phyloP scores from a whole-genome alignment of 2,888 invertebrate genomes.

The Timema cristinae region DNA sequence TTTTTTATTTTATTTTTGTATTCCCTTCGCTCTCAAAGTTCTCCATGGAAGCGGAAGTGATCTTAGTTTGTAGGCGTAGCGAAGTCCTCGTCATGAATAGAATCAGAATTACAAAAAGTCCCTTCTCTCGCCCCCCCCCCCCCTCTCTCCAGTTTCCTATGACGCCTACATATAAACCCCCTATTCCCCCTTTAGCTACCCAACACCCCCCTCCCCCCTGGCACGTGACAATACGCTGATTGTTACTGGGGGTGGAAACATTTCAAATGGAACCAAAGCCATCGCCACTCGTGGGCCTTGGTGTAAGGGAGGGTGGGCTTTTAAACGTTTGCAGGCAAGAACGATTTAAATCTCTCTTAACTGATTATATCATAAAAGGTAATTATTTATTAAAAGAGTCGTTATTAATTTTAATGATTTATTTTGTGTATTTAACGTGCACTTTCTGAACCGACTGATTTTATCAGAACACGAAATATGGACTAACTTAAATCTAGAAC shows the following conservation, averaged over 20 bases:
- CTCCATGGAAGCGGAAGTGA: slow-evolving; percentile 24
- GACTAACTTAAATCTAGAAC: too few species aligned
- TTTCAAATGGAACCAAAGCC: slow-evolving; percentile 15
- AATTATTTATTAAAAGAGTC: too few species aligned
- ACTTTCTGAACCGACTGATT: too few species aligned
- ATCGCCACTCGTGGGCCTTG: not conserved
- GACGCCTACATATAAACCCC: not conserved
- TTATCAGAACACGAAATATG: too few species aligned
- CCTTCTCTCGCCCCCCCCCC: slow-evolving; percentile 24
- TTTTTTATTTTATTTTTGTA: too few species aligned
- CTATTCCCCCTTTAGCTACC: not conserved
- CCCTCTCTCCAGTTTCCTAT: not conserved
- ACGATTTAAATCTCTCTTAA: too few species aligned
- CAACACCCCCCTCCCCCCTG: slow-evolving; percentile 9
- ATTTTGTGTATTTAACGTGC: too few species aligned
- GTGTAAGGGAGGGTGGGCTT: not conserved
- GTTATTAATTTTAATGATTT: too few species aligned
- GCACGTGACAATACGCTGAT: slow-evolving; percentile 20
- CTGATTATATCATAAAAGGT: too few species aligned
- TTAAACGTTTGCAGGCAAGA: too few species aligned
- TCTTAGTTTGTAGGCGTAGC: slow-evolving; percentile 23
- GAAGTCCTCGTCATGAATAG: slow-evolving; percentile 25
- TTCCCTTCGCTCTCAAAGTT: not conserved
- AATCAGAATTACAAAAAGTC: slow-evolving; percentile 29
- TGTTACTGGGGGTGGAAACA: slow-evolving; percentile 9